Base-by-base conservation (phyloP, 2,888 invertebrate species). In the Perizoma affinitatum region DNA sequence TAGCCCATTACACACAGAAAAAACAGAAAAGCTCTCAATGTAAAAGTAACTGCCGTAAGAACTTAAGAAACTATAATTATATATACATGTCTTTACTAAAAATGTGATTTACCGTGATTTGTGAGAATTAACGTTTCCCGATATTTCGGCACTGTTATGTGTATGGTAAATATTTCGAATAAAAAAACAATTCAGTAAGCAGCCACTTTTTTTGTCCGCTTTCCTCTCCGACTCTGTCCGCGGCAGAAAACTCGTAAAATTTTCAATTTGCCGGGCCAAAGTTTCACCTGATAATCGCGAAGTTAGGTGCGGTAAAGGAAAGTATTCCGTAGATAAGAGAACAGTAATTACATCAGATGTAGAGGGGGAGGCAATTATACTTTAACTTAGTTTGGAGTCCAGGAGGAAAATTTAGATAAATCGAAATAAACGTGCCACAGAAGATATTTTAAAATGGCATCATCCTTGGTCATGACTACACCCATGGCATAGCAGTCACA, bases 241-340 rank as follows among this genome's bases (percentile, higher is more conserved):
- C 5, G 7, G 41, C 22, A n/a, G 4, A 63, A 62, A 71, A 65
- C 82, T 85, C 87, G 86, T 88, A 86, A 88, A 90, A 90, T 89
- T 90, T 91, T 90, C 90, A 91, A 90, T 91, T 91, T 86, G 83
- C 87, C 70, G 69, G 50, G 73, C 71, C 59, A 80, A 90, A 90
- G 81, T 91, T 90, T 88, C 71, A 91, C 91, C 90, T 91, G 91
- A 90, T 91, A 90, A 88, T 84, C 83, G 84, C 84, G 74, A 83
- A 86, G 84, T 86, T 86, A 84, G 87, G 84, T 83, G 82, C 79
- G 78, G 78, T 76, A 76, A 78, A 76, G 75, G 74, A 83, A 83
- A 86, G 81, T 86, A 80, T 77, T 75, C 62, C 67, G 47, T 48
- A 79, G 88, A 89, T 89, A 88, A 88, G 79, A 70, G 66, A 63